A percentile compares a stretch with the other conserved stretches of the same genome.
Evolutionary conservation across 2,113 vertebrate genomes (phyloP).

Genomic region (Thunnus thynnus): DNA sequence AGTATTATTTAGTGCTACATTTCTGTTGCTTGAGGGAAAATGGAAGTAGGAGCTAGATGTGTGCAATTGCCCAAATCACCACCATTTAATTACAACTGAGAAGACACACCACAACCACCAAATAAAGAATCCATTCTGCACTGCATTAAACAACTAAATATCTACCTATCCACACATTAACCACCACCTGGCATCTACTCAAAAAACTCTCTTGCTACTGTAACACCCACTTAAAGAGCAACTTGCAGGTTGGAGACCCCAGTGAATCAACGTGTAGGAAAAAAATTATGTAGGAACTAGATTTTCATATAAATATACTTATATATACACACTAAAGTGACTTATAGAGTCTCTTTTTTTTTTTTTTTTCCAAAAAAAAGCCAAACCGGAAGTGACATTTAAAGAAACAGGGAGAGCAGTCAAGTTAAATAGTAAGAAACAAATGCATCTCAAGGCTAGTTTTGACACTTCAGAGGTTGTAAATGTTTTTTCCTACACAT

Average conservation of each 20-base stretch:
- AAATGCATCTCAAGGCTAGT: too few relatives aligned
- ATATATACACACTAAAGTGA: too few relatives aligned
- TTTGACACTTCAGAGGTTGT: too few relatives aligned
- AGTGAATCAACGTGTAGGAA: too few relatives aligned
- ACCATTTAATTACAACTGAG: slow-evolving; percentile 16
- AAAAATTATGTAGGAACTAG: too few relatives aligned
- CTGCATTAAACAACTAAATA: background rate
- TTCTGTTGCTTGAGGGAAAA: slow-evolving; percentile 20
- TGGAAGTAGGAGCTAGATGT: slow-evolving; percentile 33
- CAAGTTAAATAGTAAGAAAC: too few relatives aligned
- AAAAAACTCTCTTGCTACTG: background rate
- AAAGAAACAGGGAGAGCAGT: too few relatives aligned
- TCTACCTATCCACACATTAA: background rate
- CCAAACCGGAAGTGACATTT: too few relatives aligned
- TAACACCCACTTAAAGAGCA: background rate
- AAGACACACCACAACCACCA: slow-evolving; percentile 2
- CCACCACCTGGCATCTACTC: background rate
- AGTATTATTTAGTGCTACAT: background rate
- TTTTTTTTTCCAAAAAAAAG: too few relatives aligned
- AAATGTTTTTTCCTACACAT: too few relatives aligned
- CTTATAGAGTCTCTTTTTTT: too few relatives aligned
- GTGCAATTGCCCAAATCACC: slow-evolving; percentile 8
- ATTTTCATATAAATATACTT: too few relatives aligned
- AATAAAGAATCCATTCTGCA: background rate
- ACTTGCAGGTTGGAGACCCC: background rate